phyloP scores from a whole-genome alignment of 2,797 vertebrate genomes.

The Acomys russatus region DNA sequence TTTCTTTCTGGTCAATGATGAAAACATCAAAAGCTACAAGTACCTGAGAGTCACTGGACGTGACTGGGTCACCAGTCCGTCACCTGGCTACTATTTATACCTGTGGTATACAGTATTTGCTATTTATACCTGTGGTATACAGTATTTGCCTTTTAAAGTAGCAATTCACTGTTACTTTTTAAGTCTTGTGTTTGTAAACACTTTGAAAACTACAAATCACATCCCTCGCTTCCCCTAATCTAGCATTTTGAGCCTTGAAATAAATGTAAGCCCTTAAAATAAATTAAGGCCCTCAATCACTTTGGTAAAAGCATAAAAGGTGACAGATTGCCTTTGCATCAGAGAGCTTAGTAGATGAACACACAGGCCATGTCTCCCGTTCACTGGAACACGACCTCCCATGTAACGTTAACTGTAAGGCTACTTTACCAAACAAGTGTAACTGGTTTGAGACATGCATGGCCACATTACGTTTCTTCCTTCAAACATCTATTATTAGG shows the following conservation, averaged over 20 bases:
- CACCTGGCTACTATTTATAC: background rate
- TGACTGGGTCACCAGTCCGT: background rate
- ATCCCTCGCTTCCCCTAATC: conserved; percentile 12
- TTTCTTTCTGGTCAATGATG: conserved; percentile 16
- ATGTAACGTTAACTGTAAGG: background rate
- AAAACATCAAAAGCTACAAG: background rate
- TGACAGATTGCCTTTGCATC: conserved; percentile 19
- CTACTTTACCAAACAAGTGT: background rate
- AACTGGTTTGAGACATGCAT: conserved; percentile 16
- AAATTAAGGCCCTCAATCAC: background rate
- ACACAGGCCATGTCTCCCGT: background rate
- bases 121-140: conserved; percentile 3
- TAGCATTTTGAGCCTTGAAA: conserved; percentile 48
- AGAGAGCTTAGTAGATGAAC: background rate
- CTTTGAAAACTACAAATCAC: conserved; percentile 44
- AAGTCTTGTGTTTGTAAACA: conserved; percentile 55
- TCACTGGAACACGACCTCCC: conserved; percentile 4
- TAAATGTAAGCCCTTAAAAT: background rate
- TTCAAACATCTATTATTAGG: conserved; percentile 15
- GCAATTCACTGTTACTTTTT: conserved; percentile 42
- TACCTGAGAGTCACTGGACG: background rate
- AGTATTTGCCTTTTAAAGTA: conserved; percentile 29
- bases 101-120: background rate
- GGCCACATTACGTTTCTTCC: background rate
- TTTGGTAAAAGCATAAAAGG: conserved; percentile 32